A percentile compares a stretch with the other conserved stretches of the same genome.
Evolutionary conservation across 2,797 vertebrate species (phyloP).

Genomic region (Champsocephalus gunnari): DNA sequence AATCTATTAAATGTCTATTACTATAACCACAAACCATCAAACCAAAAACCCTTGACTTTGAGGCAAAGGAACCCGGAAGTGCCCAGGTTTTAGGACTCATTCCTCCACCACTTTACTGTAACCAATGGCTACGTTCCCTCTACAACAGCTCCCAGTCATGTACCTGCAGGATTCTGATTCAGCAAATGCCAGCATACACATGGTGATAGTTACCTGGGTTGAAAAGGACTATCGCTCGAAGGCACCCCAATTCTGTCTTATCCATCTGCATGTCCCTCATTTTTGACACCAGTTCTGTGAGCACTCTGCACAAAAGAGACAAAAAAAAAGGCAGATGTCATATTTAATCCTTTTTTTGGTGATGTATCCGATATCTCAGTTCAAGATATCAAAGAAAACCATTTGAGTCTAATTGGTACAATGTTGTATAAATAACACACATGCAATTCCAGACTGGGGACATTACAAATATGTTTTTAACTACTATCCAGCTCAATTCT

Average conservation of each 20-base stretch:
- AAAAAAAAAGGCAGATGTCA: constrained; percentile 18
- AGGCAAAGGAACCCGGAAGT: too few species aligned
- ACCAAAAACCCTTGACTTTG: too few species aligned
- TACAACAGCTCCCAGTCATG: not conserved
- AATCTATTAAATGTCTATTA: too few species aligned
- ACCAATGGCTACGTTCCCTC: not conserved
- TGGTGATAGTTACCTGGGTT: constrained; percentile 88
- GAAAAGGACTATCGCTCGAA: constrained; percentile 96
- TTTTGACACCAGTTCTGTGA: constrained; percentile 97
- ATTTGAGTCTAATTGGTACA: constrained; percentile 22
- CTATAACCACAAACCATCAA: too few species aligned
- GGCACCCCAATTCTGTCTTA: constrained; percentile 97
- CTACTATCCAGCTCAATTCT: constrained; percentile 42
- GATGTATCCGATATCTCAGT: constrained; percentile 9
- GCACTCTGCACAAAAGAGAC: constrained; percentile 85
- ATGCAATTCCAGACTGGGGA: constrained; percentile 18
- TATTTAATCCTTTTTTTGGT: constrained; percentile 9
- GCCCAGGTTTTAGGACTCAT: too few species aligned
- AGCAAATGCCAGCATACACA: not conserved
- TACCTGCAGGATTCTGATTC: not conserved
- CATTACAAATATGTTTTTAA: constrained; percentile 48
- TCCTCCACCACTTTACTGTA: too few species aligned
- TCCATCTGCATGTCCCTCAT: constrained; percentile 99
- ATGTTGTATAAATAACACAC: constrained; percentile 34
- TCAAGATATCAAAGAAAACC: constrained; percentile 43